These are phyloP conservation scores for Synanthedon formicaeformis DNA, from an alignment of 2,888 invertebrate genomes.

Conservation along the genomic window DNA sequence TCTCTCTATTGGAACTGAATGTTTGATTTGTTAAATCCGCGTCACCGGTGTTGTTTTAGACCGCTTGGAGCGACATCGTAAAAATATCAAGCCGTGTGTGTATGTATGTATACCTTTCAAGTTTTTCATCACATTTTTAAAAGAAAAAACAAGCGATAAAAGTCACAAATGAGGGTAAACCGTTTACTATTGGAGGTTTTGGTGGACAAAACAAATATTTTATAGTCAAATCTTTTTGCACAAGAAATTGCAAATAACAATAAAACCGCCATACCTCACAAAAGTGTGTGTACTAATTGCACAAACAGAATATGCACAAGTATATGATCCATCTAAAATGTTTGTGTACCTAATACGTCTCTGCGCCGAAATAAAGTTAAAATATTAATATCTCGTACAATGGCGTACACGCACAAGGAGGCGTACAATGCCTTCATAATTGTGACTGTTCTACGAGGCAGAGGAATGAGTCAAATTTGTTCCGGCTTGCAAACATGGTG, in stretches of 20 bases:
- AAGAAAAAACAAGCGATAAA: conserved; percentile 23
- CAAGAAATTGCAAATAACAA: not conserved
- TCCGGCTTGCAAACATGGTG: conserved; percentile 48
- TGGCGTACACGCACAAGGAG: not conserved
- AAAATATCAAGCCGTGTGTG: conserved; percentile 35
- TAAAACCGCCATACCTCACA: not conserved
- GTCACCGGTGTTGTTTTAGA: conserved; percentile 42
- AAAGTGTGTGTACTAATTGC: too few species aligned
- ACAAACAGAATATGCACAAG: too few species aligned
- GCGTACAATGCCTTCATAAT: conserved; percentile 11
- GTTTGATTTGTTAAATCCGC: conserved; percentile 23
- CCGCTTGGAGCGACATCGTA: conserved; percentile 51
- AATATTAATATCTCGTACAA: too few species aligned
- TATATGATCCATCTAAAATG: too few species aligned
- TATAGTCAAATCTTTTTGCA: not conserved
- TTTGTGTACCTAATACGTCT: too few species aligned
- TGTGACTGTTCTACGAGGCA: conserved; percentile 49
- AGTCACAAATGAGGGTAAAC: conserved; percentile 21
- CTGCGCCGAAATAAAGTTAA: too few species aligned
- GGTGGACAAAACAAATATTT: conserved; percentile 3
- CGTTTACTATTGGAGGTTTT: not conserved
- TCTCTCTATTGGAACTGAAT: conserved; percentile 12
- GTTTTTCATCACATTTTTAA: conserved; percentile 11
- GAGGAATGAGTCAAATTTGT: conserved; percentile 43
- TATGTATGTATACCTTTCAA: conserved; percentile 3